phyloP scores from a whole-genome alignment of 2,113 vertebrate genomes.

The Mionectes macconnelli region DNA sequence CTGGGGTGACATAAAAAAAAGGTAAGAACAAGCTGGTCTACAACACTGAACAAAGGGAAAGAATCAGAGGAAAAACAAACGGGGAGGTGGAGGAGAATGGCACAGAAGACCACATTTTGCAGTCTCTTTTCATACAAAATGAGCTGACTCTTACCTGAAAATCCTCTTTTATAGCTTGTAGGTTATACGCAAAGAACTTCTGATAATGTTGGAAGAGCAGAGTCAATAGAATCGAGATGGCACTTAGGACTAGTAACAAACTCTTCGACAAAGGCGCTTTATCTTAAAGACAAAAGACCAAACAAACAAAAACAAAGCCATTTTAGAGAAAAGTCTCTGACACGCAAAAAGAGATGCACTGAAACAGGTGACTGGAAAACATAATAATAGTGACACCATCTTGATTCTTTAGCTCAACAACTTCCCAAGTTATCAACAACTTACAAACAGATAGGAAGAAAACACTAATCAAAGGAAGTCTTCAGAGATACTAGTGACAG shows the following conservation, averaged over 20 bases:
- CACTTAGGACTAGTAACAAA: slow-evolving; percentile 77
- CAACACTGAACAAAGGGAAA: neutral
- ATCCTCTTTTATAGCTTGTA: slow-evolving; percentile 78
- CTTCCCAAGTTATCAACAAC: neutral
- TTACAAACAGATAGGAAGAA: neutral
- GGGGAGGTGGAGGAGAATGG: neutral
- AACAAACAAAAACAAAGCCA: neutral
- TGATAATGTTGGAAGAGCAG: slow-evolving; percentile 80
- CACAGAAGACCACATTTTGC: neutral
- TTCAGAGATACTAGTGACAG: neutral
- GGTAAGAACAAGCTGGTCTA: neutral
- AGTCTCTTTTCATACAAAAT: neutral
- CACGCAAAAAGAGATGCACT: neutral
- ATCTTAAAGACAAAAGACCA: slow-evolving; percentile 70
- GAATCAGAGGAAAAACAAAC: neutral
- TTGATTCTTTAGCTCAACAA: neutral
- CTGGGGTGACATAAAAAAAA: neutral
- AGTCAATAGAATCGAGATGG: slow-evolving; percentile 75
- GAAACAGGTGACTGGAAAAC: neutral
- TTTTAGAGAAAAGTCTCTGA: neutral
- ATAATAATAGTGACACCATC: neutral
- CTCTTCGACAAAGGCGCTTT: slow-evolving; percentile 83
- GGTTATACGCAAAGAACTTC: slow-evolving; percentile 77
- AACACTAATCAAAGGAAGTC: neutral
- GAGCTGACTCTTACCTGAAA: slow-evolving; percentile 73